Percentiles rank a stretch among this genome's conserved stretches.
phyloP scores from a whole-genome alignment of 2,113 vertebrate genomes.

The Synodontis membranacea region DNA sequence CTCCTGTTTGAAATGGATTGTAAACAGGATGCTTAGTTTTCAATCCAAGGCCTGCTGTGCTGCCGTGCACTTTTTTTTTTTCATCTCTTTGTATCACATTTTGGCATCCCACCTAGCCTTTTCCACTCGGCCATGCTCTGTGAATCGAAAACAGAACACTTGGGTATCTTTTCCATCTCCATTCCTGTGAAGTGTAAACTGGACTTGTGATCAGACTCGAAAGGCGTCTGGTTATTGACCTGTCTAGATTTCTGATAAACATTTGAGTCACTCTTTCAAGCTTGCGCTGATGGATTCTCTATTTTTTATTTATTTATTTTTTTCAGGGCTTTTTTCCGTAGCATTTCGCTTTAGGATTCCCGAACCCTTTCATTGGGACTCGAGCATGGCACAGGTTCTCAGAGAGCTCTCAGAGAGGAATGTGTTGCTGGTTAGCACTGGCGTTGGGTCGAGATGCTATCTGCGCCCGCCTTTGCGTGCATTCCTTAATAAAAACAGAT shows the following conservation, averaged over 20 bases:
- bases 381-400: slow-evolving; percentile 53
- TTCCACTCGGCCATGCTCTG: slow-evolving; percentile 16
- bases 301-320: neutral
- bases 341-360: neutral
- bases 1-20: neutral
- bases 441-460: slow-evolving; percentile 41
- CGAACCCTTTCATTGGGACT: slow-evolving; percentile 12
- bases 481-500: slow-evolving; percentile 35
- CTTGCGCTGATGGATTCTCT: neutral
- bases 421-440: neutral
- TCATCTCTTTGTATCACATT: slow-evolving; percentile 49
- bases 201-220: neutral
- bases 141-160: slow-evolving; percentile 33
- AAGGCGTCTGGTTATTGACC: neutral
- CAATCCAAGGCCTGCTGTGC: neutral
- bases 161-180: slow-evolving; percentile 19
- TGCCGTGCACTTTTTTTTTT: neutral
- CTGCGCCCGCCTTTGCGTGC: slow-evolving; percentile 10
- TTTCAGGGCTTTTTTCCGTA: slow-evolving; percentile 17
- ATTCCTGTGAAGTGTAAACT: neutral
- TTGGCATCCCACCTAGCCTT: slow-evolving; percentile 57
- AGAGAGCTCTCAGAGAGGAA: slow-evolving; percentile 1
- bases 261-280: neutral
- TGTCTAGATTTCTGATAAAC: slow-evolving; percentile 13
- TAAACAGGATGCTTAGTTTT: neutral